Evolutionary conservation across 2,888 invertebrate genomes (phyloP).

Genomic region (Agrotis clavis): DNA sequence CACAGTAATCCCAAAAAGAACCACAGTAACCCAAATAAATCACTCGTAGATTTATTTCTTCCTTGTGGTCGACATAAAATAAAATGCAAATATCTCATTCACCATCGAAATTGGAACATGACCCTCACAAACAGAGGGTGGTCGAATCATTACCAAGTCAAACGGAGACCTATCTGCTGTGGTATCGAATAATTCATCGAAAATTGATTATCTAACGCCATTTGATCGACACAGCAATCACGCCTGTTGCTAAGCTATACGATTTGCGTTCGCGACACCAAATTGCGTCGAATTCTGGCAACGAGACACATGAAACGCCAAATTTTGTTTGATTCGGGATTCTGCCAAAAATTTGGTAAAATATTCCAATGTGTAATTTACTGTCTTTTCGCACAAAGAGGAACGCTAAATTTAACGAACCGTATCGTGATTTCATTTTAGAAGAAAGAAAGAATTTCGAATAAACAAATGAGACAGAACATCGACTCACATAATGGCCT

Average conservation of each 20-base stretch:
- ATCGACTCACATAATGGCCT: neutral
- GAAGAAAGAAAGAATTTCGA: neutral
- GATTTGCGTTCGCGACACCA: constrained; percentile 7
- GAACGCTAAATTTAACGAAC: constrained; percentile 18
- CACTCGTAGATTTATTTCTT: constrained; percentile 2
- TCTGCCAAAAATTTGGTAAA: neutral
- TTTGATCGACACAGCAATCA: constrained; percentile 40
- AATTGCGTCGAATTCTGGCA: constrained; percentile 18
- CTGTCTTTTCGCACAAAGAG: neutral
- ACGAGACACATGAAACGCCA: constrained; percentile 3
- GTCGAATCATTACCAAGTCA: constrained; percentile 72
- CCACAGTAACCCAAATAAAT: neutral
- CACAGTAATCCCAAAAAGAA: neutral
- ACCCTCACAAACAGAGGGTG: constrained; percentile 58
- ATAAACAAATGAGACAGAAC: neutral
- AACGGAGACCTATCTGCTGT: constrained; percentile 47
- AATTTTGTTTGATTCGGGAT: constrained; percentile 16
- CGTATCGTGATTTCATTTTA: constrained; percentile 20
- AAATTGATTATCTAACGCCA: constrained; percentile 61
- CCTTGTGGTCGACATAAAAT: constrained; percentile 10
- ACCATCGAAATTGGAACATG: constrained; percentile 49
- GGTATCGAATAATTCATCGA: constrained; percentile 62
- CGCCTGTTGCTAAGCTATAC: constrained; percentile 21
- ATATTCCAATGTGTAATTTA: neutral
- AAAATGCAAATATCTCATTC: constrained; percentile 51